Base-by-base conservation (phyloP, 2,797 vertebrate genomes). In the Miichthys miiuy region DNA sequence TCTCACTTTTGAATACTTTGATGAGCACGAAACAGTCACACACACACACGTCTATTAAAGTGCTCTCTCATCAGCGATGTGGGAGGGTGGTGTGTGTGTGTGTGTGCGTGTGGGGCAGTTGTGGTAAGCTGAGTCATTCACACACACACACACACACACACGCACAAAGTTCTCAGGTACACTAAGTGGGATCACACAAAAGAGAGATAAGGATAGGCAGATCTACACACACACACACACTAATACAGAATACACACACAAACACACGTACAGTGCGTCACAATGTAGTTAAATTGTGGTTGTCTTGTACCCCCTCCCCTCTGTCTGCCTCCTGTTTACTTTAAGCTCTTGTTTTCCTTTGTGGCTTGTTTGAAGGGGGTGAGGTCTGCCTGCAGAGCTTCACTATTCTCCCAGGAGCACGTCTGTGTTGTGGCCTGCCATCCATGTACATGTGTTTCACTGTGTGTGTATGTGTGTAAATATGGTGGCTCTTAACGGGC, bases 281-380 rank as follows among this genome's bases (percentile, higher is more conserved):
- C 34, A 14, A 57, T 85, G 81, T 68, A 85, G 75, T 76, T 77
- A 76, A 72, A 81, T 23, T 66, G 88, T 70, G 68, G 76, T 80
- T 63, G 83, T 79, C 64, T 46, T 75, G 20, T 20, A 30, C 69
- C 67, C 57, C 14, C 57, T 52, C 27, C 57, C 52, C 27, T 63
- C 67, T 69, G 84, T 83, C 88, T 89, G 86, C 83, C 85, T 91
- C 79, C 80, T 90, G 89, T 89, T 89, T 90, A 88, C 83, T 84
- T 84, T 75, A 72, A 75, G 82, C 75, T 84, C 79, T 79, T 90
- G 88, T 88, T 89, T 91, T 89, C 84, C 84, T 89, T 82, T 89
- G 89, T 76, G 84, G 91, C 77, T 52, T 89, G 85, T 89, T 89
- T 86, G 82, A 89, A 83, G 82, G 66, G 63, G 64, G 64, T 80